phyloP scores from a whole-genome alignment of 1,140 invertebrate species.

The Monomorium pharaonis region DNA sequence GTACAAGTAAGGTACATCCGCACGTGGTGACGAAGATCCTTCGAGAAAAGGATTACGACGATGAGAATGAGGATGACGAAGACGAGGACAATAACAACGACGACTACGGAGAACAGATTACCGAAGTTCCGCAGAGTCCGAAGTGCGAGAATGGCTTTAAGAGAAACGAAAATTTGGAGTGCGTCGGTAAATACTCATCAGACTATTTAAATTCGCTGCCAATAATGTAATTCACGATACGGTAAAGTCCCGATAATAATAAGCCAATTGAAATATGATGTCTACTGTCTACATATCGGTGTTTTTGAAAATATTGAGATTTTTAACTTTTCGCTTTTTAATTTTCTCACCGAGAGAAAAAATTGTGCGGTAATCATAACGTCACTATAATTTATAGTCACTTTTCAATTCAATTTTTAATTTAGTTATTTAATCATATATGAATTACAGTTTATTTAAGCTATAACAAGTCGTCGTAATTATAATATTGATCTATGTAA shows the following conservation, averaged over 20 bases:
- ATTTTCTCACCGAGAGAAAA: no score
- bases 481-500: no score
- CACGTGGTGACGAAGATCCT: constrained; percentile 77
- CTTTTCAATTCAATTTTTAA: no score
- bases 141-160: constrained; percentile 85
- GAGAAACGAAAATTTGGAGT: constrained; percentile 85
- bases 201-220: background rate
- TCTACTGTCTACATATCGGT: no score
- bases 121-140: constrained; percentile 77
- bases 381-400: no score
- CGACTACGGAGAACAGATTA: constrained; percentile 76
- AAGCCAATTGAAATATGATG: background rate
- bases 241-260: no score
- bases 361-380: no score
- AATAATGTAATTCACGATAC: background rate
- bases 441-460: no score
- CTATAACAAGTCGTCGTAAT: no score
- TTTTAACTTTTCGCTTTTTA: background rate
- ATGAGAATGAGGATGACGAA: constrained; percentile 75
- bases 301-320: background rate
- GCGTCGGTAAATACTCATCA: constrained; percentile 78
- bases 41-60: constrained; percentile 79
- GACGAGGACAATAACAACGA: constrained; percentile 70
- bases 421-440: no score
- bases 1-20: constrained; percentile 77